These are phyloP conservation scores for Hipparchia sbordonii DNA, from an alignment of 2,888 invertebrate genomes.

Conservation along the genomic window DNA sequence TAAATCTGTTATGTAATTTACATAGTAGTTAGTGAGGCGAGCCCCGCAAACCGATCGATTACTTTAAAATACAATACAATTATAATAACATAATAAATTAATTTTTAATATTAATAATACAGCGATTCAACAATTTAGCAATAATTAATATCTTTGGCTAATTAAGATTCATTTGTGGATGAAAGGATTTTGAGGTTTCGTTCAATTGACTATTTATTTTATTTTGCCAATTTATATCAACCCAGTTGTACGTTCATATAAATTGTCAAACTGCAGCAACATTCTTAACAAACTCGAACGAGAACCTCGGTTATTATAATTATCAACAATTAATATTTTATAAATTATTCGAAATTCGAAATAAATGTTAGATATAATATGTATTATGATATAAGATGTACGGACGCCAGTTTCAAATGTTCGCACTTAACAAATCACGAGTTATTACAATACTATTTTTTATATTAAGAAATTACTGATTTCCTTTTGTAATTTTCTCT, in stretches of 20 bases:
- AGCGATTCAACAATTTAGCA: slow-evolving; percentile 58
- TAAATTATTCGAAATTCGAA: slow-evolving; percentile 34
- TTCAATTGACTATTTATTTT: slow-evolving; percentile 21
- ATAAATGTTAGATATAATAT: slow-evolving; percentile 39
- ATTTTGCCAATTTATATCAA: not conserved
- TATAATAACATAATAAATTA: slow-evolving; percentile 53
- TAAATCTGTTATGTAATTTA: slow-evolving; percentile 73
- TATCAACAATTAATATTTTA: slow-evolving; percentile 63
- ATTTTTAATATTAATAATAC: slow-evolving; percentile 56
- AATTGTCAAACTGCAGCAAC: not conserved
- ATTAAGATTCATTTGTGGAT: slow-evolving; percentile 59
- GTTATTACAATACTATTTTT: too few species aligned
- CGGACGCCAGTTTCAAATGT: too few species aligned
- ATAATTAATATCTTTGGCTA: slow-evolving; percentile 68
- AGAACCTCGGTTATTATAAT: slow-evolving; percentile 36
- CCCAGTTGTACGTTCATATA: not conserved
- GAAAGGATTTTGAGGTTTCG: slow-evolving; percentile 26
- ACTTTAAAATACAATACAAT: slow-evolving; percentile 56
- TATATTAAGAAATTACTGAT: too few species aligned
- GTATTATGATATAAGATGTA: not conserved
- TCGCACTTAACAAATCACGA: too few species aligned
- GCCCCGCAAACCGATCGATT: slow-evolving; percentile 43
- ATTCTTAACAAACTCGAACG: slow-evolving; percentile 17
- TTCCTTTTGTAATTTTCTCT: too few species aligned
- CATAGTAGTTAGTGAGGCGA: slow-evolving; percentile 51